A percentile compares a stretch with the other conserved stretches of the same genome.
Conservation (phyloP, 2,797 vertebrate genomes). For the Macropodus opercularis region DNA sequence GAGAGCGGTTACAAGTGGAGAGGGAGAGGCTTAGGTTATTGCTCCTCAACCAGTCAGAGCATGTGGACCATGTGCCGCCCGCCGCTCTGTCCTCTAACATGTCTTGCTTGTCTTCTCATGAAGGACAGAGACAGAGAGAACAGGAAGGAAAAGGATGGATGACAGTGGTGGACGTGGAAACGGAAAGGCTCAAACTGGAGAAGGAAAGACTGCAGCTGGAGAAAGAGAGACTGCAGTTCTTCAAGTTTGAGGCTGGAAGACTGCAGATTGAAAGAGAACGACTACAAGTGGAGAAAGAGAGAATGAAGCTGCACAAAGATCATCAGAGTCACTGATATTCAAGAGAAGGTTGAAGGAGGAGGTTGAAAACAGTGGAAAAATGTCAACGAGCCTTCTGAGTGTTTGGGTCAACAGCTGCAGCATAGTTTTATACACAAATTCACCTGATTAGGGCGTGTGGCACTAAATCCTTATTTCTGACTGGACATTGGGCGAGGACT, state of each 20-base stretch:
- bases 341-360: neutral
- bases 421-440: neutral
- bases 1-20: constrained; percentile 85
- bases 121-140: constrained; percentile 77
- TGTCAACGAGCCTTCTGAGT: constrained; percentile 9
- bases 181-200: constrained; percentile 90
- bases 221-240: constrained; percentile 91
- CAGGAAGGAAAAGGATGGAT: constrained; percentile 81
- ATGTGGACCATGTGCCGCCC: constrained; percentile 30
- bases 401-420: constrained; percentile 10
- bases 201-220: constrained; percentile 91
- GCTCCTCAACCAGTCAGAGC: constrained; percentile 68
- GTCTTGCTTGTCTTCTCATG: constrained; percentile 48
- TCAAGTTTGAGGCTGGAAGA: constrained; percentile 91
- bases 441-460: neutral
- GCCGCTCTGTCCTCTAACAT: constrained; percentile 63
- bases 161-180: constrained; percentile 85
- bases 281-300: constrained; percentile 93
- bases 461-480: constrained; percentile 13
- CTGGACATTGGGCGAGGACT: constrained; percentile 15
- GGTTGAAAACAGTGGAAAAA: neutral
- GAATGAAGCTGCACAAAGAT: constrained; percentile 78
- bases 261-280: constrained; percentile 93
- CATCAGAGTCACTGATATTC: constrained; percentile 49
- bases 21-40: constrained; percentile 79